Base-by-base conservation (phyloP, 2,888 invertebrate species). In the Acrocyrtus sp. region DNA sequence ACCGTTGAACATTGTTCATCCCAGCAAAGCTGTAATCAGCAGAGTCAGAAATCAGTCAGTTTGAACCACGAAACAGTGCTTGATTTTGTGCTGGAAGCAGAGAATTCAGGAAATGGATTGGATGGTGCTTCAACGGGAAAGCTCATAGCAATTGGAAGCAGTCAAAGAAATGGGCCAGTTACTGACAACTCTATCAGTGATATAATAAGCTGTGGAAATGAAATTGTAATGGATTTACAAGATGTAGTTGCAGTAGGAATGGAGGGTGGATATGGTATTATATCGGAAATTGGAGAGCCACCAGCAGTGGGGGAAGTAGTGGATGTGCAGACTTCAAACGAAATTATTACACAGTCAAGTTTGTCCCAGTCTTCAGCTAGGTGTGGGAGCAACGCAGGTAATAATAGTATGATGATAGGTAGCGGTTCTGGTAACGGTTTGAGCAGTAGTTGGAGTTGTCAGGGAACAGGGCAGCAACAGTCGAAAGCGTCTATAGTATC, bases 241-340 rank as follows among this genome's bases (percentile, higher is more conserved):
- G 78, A 81, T 58, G 75, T 78, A n/a, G 57, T 78, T 15, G 51
- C 72, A 10, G 47, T 73, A 1, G 74, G 51, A 43, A 65, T 78
- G 19, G 81, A 78, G 3, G 78, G 72, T 62, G 74, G 78, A 17
- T 80, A 75, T 45, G 72, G 78, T 61, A 61, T 78, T n/a, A 75
- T 79, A 15, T 78, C 79, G 1, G 81, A 80, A 19, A 12, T 5
- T 8, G 67, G 72, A 1, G 80, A 78, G 26, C 74, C 70, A 17
- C 76, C 76, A 48, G 70, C 58, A 21, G 74, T 80, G 34, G 76
- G 70, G n/a, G 80, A 80, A 54, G 77, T 78, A n/a, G 74, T 79
- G 26, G 79, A 80, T 56, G 75, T 79, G 1, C 77, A 74, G 3
- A 74, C 78, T 0, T 74, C 76, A 2, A 73, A 66, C 43, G 74